Evolutionary conservation across 2,797 vertebrate genomes (phyloP), one percentile per base, ranked within the genome.

Genomic region (Galagoides demidoff): DNA sequence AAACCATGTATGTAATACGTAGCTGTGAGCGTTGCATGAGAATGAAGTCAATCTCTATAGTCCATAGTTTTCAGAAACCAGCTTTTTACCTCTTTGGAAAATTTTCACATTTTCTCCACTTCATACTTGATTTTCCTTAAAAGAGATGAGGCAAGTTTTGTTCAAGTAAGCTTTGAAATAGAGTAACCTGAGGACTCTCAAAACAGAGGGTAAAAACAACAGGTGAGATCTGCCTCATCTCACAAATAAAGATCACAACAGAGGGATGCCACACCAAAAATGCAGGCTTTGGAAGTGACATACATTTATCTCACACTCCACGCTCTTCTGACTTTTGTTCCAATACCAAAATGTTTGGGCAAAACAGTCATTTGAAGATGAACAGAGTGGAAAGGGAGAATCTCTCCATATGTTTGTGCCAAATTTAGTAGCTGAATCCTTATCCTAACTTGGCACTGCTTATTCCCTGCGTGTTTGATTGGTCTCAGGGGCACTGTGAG

Each of bases 81-180:
- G 13, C 59, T 64, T 81, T 29, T 89, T 85, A 27, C 7, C 16
- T 70, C 59, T 85, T 71, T n/a, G 59, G 73, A 85, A 95, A 96
- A 85, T 85, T 11, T 83, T 84, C 25, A 70, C 29, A 29, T 83
- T 92, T 94, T 90, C 70, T 89, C 34, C 71, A 71, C 92, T 94
- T 76, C 34, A 76, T 16, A 71, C 22, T 25, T 23, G 14, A 77
- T 76, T 86, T 12, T 86, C 27, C 45, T 89, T 31, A 86, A 55
- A 92, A 94, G 10, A 45, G 79, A 73, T 29, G 25, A 82, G 27
- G n/a, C 64, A 92, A 89, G 25, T 95, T 89, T 77, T 85, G 19
- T 91, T 81, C 74, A 43, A 95, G 90, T 57, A 85, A 89, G n/a
- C 52, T 87, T 55, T 85, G 63, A 85, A 68, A 29, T 29, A 29